Base-by-base conservation (phyloP, 2,888 invertebrate species). In the Metopia argyrocephala region DNA sequence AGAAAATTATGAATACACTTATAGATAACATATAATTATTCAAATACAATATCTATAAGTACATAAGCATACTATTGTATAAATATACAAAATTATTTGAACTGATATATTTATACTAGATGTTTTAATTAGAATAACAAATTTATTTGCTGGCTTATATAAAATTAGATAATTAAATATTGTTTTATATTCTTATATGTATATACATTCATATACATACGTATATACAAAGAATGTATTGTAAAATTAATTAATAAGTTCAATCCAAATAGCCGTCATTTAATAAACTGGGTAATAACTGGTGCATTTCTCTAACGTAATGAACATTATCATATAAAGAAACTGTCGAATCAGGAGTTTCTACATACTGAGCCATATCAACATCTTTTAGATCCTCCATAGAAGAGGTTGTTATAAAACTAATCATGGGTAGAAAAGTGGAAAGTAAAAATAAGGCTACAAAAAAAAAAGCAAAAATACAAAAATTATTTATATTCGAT, bases 181-280 rank as follows among this genome's bases (percentile, higher is more conserved):
- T 38, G 9, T 15, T 12, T 12, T 38, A 38, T 4, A 1, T 38
- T 38, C n/a, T 38, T 38, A 1, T 15, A 3, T 38, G 9, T 38
- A 38, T 38, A 12, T 2, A 38, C 38, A 38, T n/a, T n/a, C n/a
- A n/a, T n/a, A n/a, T n/a, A n/a, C n/a, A n/a, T n/a, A n/a, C n/a
- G n/a, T n/a, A n/a, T n/a, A n/a, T n/a, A n/a, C n/a, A n/a, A n/a
- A n/a, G n/a, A n/a, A n/a, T n/a, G n/a, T n/a, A n/a, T n/a, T n/a
- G n/a, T n/a, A 15, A 45, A 21, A 21, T 61, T 12, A 61, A 61
- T 12, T 6, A 25, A 28, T 2, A 59, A 1, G 45, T 27, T 61
- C 56, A 82, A 74, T 80, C 82, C 9, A 82, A 70, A 68, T 80
- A 82, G 2, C 82, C 80, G n/a, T 69, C 75, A 15, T 5, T 38